Evolutionary conservation across 2,113 vertebrate genomes (phyloP), one percentile per base, ranked within the genome.

Genomic region (Pelodiscus sinensis): DNA sequence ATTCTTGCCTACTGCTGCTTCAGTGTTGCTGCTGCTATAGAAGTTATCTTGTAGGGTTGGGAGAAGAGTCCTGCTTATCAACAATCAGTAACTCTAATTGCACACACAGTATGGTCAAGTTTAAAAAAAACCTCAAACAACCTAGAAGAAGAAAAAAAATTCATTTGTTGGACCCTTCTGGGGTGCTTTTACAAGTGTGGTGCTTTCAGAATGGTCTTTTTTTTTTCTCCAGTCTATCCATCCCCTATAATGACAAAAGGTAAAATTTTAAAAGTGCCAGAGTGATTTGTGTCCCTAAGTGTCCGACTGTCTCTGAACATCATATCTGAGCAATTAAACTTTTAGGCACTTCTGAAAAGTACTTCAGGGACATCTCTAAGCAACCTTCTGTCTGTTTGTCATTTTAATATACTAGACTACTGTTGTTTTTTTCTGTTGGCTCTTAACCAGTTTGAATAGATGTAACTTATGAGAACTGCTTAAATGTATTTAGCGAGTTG

Each of bases 331-430:
- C 2, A 5, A n/a, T 31, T 5, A 35, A 68, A 22, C 57, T 2
- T 22, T 6, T 1, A 38, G 4, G 11, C 11, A 1, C n/a, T 5
- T 35, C 65, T 27, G 82, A 35, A 22, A 31, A 54, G 13, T 58
- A 4, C 38, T 3, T 38, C 18, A 1, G 1, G 15, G 0, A 6
- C 52, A 2, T 22, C 0, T 0, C n/a, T 2, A 0, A 44, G 13
- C 18, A n/a, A 78, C 92, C 2, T 75, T 5, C 88, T 81, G 73
- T 92, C 83, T 62, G 15, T 77, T 50, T 44, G 60, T 77, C 79
- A 3, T 58, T 51, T 85, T 58, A 85, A 51, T 87, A 68, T 54
- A 86, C 3, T 51, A 90, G 55, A n/a, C 68, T 93, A 31, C n/a
- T 54, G 62, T 86, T 80, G 58, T 12, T 60, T 27, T 57, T 97